Evolutionary conservation across 1,140 invertebrate genomes (phyloP).

Genomic region (Papilio machaon): DNA sequence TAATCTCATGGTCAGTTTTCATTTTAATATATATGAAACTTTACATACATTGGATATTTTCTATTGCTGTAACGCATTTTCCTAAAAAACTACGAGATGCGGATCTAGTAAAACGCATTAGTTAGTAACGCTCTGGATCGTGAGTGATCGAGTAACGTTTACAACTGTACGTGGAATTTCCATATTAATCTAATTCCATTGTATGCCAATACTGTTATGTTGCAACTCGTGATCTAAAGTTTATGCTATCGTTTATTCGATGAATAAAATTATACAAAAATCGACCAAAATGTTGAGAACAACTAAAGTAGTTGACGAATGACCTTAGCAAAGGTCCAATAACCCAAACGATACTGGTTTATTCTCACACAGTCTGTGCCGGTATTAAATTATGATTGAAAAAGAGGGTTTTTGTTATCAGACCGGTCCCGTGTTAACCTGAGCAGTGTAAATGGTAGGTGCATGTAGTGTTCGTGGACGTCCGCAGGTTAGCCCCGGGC

Average conservation of each 20-base stretch:
- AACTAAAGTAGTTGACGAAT: not conserved
- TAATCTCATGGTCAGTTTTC: not conserved
- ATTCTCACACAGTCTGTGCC: constrained; percentile 21
- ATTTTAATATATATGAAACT: not conserved
- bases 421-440: constrained; percentile 23
- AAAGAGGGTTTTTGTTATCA: constrained; percentile 33
- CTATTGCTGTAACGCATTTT: not conserved
- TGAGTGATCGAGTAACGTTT: constrained; percentile 4
- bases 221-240: not conserved
- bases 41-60: not conserved
- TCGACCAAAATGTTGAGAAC: not conserved
- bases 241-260: not conserved
- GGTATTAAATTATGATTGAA: constrained; percentile 30
- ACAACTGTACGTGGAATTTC: constrained; percentile 7
- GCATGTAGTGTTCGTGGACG: constrained; percentile 9
- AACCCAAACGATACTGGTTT: constrained; percentile 15
- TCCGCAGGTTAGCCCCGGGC: constrained; percentile 34
- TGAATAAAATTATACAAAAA: not conserved
- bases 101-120: not conserved
- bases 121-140: constrained; percentile 18
- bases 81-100: not conserved
- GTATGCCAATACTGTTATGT: not conserved
- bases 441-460: constrained; percentile 21
- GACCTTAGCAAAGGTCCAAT: constrained; percentile 14
- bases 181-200: constrained; percentile 1